Evolutionary conservation across 2,888 invertebrate genomes (phyloP), one percentile per base, ranked within the genome.

Genomic region (Caenorhabditis sp.): DNA sequence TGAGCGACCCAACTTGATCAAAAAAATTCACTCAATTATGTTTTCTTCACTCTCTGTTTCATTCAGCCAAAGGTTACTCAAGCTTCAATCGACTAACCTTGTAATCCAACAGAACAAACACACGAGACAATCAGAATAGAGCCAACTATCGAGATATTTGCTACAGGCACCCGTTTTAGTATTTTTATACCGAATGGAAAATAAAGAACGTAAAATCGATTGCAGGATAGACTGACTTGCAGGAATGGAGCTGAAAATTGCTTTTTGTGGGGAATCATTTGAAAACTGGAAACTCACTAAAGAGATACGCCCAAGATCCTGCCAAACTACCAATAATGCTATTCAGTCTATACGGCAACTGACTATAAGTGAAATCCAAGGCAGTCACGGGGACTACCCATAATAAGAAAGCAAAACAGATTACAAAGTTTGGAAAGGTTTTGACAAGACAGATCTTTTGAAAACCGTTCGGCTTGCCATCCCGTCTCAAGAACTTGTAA

Each of bases 231-330:
- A 16, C 66, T 58, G n/a, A 75, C 66, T 75, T 75, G 75, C 2
- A 75, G 64, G 14, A 66, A 75, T 10, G 75, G 75, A 16, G 75
- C 75, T 75, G 58, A 28, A 74, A 64, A 7, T 19, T 19, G n/a
- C 22, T 38, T 7, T 14, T 19, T 26, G 5, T 54, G 1, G 16
- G 28, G 44, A 24, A 7, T 31, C 12, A 10, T 2, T 28, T n/a
- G n/a, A n/a, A n/a, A n/a, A n/a, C 31, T 31, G 8, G 28, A 10
- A 31, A 66, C 75, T 47, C 7, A 75, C 75, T 75, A 22, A 75
- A 66, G 44, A 75, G 75, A 66, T 75, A 75, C 2, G 75, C 75
- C 75, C 75, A 75, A 7, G 63, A 63, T 26, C 75, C 75, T 2
- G 75, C 66, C 0, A 66, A 1, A 58, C 24, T 66, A 10, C 75